Evolutionary conservation across 92 coral and sea anemone species (phyloP).

Genomic region (Epizoanthus rinbou): DNA sequence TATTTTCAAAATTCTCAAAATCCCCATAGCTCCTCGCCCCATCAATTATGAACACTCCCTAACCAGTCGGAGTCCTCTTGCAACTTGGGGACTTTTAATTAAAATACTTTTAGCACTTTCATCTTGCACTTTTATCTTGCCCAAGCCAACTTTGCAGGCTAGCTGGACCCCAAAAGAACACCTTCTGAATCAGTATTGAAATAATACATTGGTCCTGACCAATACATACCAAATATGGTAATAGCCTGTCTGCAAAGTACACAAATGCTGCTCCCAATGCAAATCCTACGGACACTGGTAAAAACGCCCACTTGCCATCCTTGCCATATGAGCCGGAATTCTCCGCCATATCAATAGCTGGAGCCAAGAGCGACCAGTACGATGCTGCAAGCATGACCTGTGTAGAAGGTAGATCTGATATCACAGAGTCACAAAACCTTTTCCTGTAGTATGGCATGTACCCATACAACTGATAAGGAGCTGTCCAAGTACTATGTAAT

Average conservation of each 20-base stretch:
- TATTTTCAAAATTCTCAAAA: too few relatives aligned
- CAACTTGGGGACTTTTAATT: too few relatives aligned
- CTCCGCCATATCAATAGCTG: conserved; percentile 96
- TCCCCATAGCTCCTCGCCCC: too few relatives aligned
- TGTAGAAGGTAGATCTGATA: background rate
- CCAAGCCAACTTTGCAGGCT: too few relatives aligned
- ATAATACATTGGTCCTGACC: background rate
- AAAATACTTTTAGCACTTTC: too few relatives aligned
- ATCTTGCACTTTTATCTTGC: too few relatives aligned
- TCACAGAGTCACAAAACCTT: too few relatives aligned
- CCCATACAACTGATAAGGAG: too few relatives aligned
- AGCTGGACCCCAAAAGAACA: background rate
- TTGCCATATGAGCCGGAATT: conserved; percentile 77
- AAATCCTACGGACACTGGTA: conserved; percentile 93
- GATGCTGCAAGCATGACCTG: conserved; percentile 99
- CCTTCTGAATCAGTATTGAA: background rate
- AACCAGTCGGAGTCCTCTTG: too few relatives aligned
- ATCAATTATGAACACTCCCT: too few relatives aligned
- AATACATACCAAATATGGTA: conserved; percentile 83
- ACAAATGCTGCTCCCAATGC: conserved; percentile 94
- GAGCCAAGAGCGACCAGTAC: conserved; percentile 95
- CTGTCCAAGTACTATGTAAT: too few relatives aligned
- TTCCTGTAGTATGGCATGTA: too few relatives aligned
- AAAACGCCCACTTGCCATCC: conserved; percentile 79
- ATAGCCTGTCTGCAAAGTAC: conserved; percentile 81